These are phyloP conservation scores for Rhynchomys soricoides DNA, from an alignment of 2,113 vertebrate species.

Conservation along the genomic window DNA sequence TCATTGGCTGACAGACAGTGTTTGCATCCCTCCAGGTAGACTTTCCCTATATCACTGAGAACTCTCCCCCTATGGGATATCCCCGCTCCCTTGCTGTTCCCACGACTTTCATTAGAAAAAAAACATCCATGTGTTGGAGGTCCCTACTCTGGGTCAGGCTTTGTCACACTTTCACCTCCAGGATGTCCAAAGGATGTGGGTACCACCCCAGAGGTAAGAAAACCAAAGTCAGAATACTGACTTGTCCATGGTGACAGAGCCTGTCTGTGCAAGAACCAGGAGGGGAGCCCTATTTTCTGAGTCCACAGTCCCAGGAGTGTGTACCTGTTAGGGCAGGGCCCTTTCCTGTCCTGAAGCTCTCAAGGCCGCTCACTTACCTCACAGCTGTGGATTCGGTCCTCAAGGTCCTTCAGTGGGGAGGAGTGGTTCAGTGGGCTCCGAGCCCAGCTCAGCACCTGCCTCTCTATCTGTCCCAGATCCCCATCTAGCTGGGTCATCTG, in stretches of 20 bases:
- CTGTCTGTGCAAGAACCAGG: background rate
- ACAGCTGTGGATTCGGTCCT: slow-evolving; percentile 58
- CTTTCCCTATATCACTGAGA: background rate
- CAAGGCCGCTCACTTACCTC: slow-evolving; percentile 49
- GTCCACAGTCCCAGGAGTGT: background rate
- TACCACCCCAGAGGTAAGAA: background rate
- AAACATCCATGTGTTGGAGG: background rate
- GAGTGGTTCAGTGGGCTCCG: slow-evolving; percentile 54
- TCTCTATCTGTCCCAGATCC: slow-evolving; percentile 63
- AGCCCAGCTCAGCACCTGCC: slow-evolving; percentile 62
- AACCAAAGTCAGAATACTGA: background rate
- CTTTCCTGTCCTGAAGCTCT: rapidly evolving
- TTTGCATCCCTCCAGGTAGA: background rate
- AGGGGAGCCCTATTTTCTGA: background rate
- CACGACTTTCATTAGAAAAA: background rate
- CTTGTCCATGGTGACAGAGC: background rate
- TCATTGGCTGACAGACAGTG: no score
- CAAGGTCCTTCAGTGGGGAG: slow-evolving; percentile 39
- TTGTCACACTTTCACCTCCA: background rate
- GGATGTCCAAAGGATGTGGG: background rate
- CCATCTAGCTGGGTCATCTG: slow-evolving; percentile 65
- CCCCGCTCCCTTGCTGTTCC: background rate
- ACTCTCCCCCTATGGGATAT: background rate
- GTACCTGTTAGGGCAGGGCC: background rate
- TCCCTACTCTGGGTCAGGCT: background rate